These are phyloP conservation scores for Sprattus sprattus DNA, from an alignment of 2,113 vertebrate species.

Conservation along the genomic window DNA sequence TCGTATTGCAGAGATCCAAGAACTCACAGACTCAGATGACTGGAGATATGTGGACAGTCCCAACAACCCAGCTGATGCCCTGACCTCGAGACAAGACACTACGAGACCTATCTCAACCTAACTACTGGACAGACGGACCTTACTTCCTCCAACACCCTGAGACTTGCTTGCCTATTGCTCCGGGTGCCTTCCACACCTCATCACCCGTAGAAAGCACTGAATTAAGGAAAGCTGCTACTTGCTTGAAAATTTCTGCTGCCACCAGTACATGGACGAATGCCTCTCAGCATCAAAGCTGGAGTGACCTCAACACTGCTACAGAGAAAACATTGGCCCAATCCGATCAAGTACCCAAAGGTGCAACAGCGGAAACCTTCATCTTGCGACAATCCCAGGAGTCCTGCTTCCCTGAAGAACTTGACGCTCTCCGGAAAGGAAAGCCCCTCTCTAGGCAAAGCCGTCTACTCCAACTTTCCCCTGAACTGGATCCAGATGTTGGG, in stretches of 20 bases:
- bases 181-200: not conserved
- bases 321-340: not conserved
- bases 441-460: too few species aligned
- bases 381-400: not conserved
- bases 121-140: slow-evolving; percentile 14
- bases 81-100: slow-evolving; percentile 27
- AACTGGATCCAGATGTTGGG: too few species aligned
- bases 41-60: slow-evolving; percentile 24
- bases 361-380: not conserved
- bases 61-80: slow-evolving; percentile 11
- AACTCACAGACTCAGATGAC: slow-evolving; percentile 20
- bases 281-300: slow-evolving; percentile 6
- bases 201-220: too few species aligned
- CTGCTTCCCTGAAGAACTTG: slow-evolving; percentile 3
- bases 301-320: slow-evolving; percentile 6
- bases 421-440: not conserved
- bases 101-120: not conserved
- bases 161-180: not conserved
- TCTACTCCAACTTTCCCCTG: too few species aligned
- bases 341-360: not conserved
- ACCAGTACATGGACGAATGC: not conserved
- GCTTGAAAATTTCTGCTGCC: not conserved
- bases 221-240: not conserved
- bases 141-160: not conserved
- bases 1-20: slow-evolving; percentile 35